Conservation (phyloP, 2,888 invertebrate species). For the Temnothorax ravouxi region DNA sequence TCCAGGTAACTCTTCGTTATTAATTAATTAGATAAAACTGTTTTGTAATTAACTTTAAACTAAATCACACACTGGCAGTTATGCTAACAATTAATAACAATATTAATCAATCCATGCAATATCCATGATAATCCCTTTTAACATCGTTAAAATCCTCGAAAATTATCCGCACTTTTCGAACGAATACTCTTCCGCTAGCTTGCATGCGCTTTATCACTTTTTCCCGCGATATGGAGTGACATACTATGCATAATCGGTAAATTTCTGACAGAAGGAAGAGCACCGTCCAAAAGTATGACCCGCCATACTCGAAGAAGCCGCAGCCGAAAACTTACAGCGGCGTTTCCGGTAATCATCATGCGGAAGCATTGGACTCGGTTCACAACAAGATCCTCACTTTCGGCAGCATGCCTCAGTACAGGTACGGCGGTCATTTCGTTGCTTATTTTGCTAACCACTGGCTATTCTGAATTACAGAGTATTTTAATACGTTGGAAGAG, state of each 20-base stretch:
- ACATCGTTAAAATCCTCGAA: background rate
- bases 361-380: constrained; percentile 93
- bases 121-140: constrained; percentile 44
- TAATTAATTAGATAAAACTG: constrained; percentile 18
- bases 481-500: background rate
- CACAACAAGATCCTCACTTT: constrained; percentile 92
- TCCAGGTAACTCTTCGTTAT: constrained; percentile 27
- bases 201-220: constrained; percentile 83
- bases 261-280: constrained; percentile 92
- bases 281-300: constrained; percentile 95
- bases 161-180: background rate
- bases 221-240: constrained; percentile 44
- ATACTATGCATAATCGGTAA: constrained; percentile 61
- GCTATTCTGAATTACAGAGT: constrained; percentile 13
- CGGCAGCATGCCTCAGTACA: constrained; percentile 92
- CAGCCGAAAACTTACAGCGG: constrained; percentile 91
- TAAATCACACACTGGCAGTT: background rate
- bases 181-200: constrained; percentile 64
- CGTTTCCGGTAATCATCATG: constrained; percentile 91
- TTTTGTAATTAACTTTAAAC: constrained; percentile 17
- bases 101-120: constrained; percentile 9
- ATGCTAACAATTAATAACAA: constrained; percentile 18
- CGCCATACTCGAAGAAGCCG: constrained; percentile 95
- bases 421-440: constrained; percentile 87
- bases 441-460: constrained; percentile 30